phyloP scores from a whole-genome alignment of 2,113 vertebrate genomes.

The Gasterosteus aculeatus region DNA sequence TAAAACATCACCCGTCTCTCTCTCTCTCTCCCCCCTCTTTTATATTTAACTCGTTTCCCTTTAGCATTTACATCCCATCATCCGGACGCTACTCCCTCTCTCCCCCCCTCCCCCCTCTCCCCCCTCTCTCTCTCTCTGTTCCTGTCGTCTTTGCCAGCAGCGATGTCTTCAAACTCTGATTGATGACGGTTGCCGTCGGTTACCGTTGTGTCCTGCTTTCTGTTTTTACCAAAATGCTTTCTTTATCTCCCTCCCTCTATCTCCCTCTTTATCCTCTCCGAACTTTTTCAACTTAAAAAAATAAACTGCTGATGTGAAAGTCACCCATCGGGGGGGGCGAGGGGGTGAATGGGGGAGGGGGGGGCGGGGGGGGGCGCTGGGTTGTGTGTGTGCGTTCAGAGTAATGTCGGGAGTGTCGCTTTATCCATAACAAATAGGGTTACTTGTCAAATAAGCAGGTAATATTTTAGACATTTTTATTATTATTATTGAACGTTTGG shows the following conservation, averaged over 20 bases:
- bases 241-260: slow-evolving; percentile 11
- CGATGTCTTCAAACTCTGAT: slow-evolving; percentile 79
- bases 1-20: slow-evolving; percentile 30
- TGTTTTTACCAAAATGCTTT: slow-evolving; percentile 71
- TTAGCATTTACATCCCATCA: slow-evolving; percentile 63
- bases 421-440: slow-evolving; percentile 4
- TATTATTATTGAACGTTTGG: not conserved
- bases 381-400: slow-evolving; percentile 15
- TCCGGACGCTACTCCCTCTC: slow-evolving; percentile 31
- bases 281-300: slow-evolving; percentile 51
- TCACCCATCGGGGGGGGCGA: slow-evolving; percentile 4
- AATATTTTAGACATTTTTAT: not conserved
- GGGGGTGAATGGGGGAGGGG: too few species aligned
- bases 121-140: slow-evolving; percentile 53
- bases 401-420: slow-evolving; percentile 1
- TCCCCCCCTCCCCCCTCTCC: not conserved
- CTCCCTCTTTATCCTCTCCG: not conserved
- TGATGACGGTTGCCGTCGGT: slow-evolving; percentile 77
- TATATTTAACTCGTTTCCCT: slow-evolving; percentile 60
- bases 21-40: not conserved
- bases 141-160: slow-evolving; percentile 77
- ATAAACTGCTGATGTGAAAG: slow-evolving; percentile 55
- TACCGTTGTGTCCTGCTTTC: slow-evolving; percentile 75
- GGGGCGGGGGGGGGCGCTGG: too few species aligned
- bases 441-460: not conserved